Percentiles rank a stretch among this genome's conserved stretches.
Conservation (phyloP, 2,113 vertebrate species). For the Himantopus leucocephalus region DNA sequence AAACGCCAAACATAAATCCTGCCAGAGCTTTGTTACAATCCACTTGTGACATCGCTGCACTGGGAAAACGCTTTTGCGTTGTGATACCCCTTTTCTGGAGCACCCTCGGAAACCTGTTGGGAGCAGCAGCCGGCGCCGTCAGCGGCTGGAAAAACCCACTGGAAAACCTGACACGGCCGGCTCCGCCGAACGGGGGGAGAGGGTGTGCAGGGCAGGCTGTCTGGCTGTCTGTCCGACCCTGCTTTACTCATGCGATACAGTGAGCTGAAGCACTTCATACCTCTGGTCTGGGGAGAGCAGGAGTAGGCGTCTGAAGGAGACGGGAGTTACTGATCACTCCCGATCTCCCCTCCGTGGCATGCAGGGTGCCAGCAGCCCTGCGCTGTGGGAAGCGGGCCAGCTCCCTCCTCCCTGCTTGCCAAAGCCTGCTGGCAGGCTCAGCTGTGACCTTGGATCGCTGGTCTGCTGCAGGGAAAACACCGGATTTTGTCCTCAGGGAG, state of each 20-base stretch:
- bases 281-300: not conserved
- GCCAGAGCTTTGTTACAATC: not conserved
- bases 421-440: not conserved
- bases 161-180: not conserved
- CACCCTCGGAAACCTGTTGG: not conserved
- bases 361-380: not conserved
- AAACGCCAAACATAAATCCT: not conserved
- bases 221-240: rapidly evolving
- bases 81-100: not conserved
- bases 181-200: not conserved
- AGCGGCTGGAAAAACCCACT: not conserved
- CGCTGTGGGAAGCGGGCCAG: not conserved
- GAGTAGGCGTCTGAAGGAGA: not conserved
- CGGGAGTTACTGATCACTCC: rapidly evolving
- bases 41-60: rapidly evolving
- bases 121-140: not conserved
- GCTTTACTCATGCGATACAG: rapidly evolving
- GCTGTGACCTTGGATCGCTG: not conserved
- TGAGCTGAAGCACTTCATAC: not conserved
- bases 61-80: not conserved
- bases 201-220: not conserved
- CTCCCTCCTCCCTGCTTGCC: not conserved
- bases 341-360: rapidly evolving
- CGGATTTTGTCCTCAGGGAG: not conserved
- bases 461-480: not conserved